Percentiles rank a stretch among this genome's conserved stretches.
phyloP scores from a whole-genome alignment of 2,888 invertebrate genomes.

The Alentia gelatinosa region DNA sequence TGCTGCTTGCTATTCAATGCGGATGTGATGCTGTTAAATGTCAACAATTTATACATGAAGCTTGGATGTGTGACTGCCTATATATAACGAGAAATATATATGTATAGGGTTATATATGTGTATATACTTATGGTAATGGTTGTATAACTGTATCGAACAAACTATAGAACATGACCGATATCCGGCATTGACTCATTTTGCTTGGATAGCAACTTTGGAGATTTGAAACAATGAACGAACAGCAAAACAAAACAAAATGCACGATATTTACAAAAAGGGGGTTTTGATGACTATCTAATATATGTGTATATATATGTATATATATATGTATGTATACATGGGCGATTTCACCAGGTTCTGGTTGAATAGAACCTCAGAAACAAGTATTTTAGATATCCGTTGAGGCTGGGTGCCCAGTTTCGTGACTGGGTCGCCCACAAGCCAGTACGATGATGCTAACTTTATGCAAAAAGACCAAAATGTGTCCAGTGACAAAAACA shows the following conservation, averaged over 20 bases:
- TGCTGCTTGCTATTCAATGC: background rate
- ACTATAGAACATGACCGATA: background rate
- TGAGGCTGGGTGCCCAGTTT: too few relatives aligned
- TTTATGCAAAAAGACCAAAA: too few relatives aligned
- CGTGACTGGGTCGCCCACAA: too few relatives aligned
- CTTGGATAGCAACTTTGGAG: background rate
- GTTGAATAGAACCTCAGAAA: too few relatives aligned
- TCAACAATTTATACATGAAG: conserved; percentile 35
- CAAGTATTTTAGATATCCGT: too few relatives aligned
- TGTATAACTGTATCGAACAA: background rate
- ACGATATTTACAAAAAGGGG: background rate
- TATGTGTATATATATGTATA: too few relatives aligned
- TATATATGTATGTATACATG: too few relatives aligned
- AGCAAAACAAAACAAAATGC: background rate
- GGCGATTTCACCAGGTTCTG: too few relatives aligned
- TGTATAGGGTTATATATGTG: background rate
- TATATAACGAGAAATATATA: background rate
- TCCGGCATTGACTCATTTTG: too few relatives aligned
- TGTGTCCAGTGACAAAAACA: too few relatives aligned
- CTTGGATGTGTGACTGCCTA: conserved; percentile 15
- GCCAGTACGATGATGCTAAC: too few relatives aligned
- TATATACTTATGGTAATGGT: background rate
- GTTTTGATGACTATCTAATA: background rate
- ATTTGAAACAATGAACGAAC: background rate
- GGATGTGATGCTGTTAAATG: conserved; percentile 21